These are phyloP conservation scores for Coturnix japonica DNA, from an alignment of 2,113 vertebrate genomes.

Conservation along the genomic window DNA sequence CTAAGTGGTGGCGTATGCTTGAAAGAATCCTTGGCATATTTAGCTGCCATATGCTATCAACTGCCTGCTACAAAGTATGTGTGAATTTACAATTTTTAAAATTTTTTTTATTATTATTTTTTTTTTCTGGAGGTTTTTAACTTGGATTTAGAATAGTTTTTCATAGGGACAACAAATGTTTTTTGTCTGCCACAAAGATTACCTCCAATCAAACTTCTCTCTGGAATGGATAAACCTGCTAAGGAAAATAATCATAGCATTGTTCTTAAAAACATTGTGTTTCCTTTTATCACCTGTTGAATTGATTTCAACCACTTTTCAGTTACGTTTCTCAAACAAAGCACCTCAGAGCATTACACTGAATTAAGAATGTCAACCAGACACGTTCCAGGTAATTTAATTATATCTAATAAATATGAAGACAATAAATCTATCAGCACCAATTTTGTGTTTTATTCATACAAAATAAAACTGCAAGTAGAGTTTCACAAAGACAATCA, in stretches of 20 bases:
- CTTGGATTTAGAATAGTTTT: constrained; percentile 28
- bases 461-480: not conserved
- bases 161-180: not conserved
- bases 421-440: not conserved
- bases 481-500: not conserved
- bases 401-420: not conserved
- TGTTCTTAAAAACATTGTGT: not conserved
- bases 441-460: not conserved
- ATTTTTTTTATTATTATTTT: constrained; percentile 48
- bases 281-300: not conserved
- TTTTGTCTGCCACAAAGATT: constrained; percentile 14
- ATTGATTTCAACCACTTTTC: not conserved
- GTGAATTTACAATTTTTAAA: constrained; percentile 17
- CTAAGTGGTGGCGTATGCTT: constrained; percentile 32
- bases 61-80: not conserved
- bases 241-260: not conserved
- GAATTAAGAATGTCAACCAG: not conserved
- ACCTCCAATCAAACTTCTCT: not conserved
- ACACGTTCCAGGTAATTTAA: not conserved
- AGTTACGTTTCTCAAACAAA: constrained; percentile 26
- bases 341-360: not conserved
- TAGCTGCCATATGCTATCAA: constrained; percentile 44
- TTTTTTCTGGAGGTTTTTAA: constrained; percentile 10
- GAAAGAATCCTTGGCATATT: constrained; percentile 10
- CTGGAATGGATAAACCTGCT: not conserved